These are phyloP conservation scores for Nannoperca obscura DNA, from an alignment of 2,797 vertebrate genomes.

Conservation along the genomic window DNA sequence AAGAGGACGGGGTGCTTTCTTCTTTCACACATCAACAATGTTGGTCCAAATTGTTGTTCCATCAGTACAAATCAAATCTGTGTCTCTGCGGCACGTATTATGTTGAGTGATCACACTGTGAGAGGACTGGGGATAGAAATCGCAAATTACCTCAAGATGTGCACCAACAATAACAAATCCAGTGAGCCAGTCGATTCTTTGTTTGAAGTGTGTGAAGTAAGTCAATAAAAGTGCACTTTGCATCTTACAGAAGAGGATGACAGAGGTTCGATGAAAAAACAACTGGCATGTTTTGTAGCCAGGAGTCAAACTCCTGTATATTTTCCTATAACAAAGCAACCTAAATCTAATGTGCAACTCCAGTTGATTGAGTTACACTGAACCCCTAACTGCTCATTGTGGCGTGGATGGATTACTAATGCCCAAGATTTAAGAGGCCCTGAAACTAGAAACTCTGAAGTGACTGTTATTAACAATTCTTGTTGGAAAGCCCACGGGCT, in stretches of 20 bases:
- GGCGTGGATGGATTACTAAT: not conserved
- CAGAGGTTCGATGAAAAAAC: not conserved
- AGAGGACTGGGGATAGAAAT: constrained; percentile 2
- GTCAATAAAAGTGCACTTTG: not conserved
- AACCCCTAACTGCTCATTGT: not conserved
- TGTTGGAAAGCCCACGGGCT: too few relatives aligned
- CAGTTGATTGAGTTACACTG: not conserved
- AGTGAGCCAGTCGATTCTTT: not conserved
- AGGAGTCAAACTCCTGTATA: not conserved
- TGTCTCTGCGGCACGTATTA: constrained; percentile 27
- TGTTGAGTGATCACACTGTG: constrained; percentile 15
- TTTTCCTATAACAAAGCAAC: not conserved
- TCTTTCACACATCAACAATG: constrained; percentile 32
- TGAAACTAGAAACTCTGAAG: not conserved
- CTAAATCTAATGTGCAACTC: not conserved
- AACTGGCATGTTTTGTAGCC: not conserved
- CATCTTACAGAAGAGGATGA: not conserved
- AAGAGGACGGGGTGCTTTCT: constrained; percentile 17
- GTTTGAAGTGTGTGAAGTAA: not conserved
- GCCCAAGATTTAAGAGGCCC: not conserved
- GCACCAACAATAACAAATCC: constrained; percentile 12
- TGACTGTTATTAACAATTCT: not conserved
- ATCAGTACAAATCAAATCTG: constrained; percentile 45
- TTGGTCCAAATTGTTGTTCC: constrained; percentile 35
- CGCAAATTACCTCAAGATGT: constrained; percentile 26